phyloP scores from a whole-genome alignment of 2,797 vertebrate genomes.

The Tapirus indicus region DNA sequence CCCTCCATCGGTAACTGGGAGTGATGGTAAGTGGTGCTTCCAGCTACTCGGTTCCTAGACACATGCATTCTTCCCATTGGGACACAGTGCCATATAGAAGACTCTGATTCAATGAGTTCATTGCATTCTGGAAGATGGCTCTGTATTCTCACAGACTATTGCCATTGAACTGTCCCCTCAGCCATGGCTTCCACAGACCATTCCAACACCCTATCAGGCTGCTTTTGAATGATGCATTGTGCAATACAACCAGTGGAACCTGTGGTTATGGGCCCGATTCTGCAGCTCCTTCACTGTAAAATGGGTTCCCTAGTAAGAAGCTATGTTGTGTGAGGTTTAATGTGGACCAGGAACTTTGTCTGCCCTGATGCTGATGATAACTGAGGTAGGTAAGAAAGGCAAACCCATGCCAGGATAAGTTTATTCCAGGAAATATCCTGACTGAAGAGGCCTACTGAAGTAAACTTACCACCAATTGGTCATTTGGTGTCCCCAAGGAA shows the following conservation, averaged over 20 bases:
- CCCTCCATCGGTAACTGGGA: accelerated
- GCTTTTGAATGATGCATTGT: neutral
- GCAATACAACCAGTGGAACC: accelerated
- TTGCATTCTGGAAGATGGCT: neutral
- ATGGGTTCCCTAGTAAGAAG: neutral
- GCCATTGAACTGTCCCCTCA: neutral
- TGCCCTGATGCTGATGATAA: neutral
- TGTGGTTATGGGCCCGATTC: accelerated
- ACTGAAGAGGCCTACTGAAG: neutral
- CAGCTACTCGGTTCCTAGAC: neutral
- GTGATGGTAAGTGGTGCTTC: neutral
- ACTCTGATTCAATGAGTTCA: neutral
- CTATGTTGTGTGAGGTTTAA: neutral
- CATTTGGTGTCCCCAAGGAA: neutral
- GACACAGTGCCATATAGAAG: neutral
- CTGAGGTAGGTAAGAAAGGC: neutral
- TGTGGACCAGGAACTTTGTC: neutral
- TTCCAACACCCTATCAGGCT: neutral
- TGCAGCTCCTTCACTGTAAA: neutral
- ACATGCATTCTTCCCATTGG: neutral
- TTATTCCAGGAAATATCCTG: neutral
- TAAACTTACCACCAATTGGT: neutral
- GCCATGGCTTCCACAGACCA: neutral
- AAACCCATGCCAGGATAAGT: neutral
- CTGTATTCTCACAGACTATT: neutral